A percentile compares a stretch with the other conserved stretches of the same genome.
Conservation (phyloP, 2,113 vertebrate genomes). For the Albula glossodonta region DNA sequence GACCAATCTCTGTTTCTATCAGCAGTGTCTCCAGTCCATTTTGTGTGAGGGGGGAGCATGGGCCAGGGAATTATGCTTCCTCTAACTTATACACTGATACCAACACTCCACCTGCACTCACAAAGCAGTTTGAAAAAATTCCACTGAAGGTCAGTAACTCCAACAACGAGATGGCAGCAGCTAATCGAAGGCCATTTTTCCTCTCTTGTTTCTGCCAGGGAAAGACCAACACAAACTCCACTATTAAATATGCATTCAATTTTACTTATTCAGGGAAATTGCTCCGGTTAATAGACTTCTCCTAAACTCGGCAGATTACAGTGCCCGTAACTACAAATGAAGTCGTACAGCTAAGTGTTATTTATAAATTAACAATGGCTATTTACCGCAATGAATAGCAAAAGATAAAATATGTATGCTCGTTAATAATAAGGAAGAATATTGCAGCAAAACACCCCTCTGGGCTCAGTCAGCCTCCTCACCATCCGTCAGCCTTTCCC, state of each 20-base stretch:
- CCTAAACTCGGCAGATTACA: constrained; percentile 49
- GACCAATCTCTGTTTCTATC: background rate
- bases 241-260: constrained; percentile 58
- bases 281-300: constrained; percentile 58
- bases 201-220: constrained; percentile 43
- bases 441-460: constrained; percentile 62
- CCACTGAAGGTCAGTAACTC: constrained; percentile 47
- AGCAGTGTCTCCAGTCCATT: background rate
- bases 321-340: constrained; percentile 60
- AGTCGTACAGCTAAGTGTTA: constrained; percentile 57
- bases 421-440: constrained; percentile 63
- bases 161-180: constrained; percentile 35
- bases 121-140: constrained; percentile 10
- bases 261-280: constrained; percentile 58
- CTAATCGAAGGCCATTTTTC: constrained; percentile 49
- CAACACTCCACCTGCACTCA: background rate
- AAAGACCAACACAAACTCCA: constrained; percentile 36
- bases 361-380: constrained; percentile 70
- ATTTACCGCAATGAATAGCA: constrained; percentile 64
- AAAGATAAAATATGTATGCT: constrained; percentile 66
- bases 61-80: background rate
- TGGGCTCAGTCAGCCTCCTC: constrained; percentile 49
- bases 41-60: background rate
- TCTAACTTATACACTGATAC: background rate
- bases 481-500: constrained; percentile 67